Percentiles rank a stretch among this genome's conserved stretches.
Evolutionary conservation across 2,797 vertebrate species (phyloP).

Genomic region (Melanotaenia boesemani): DNA sequence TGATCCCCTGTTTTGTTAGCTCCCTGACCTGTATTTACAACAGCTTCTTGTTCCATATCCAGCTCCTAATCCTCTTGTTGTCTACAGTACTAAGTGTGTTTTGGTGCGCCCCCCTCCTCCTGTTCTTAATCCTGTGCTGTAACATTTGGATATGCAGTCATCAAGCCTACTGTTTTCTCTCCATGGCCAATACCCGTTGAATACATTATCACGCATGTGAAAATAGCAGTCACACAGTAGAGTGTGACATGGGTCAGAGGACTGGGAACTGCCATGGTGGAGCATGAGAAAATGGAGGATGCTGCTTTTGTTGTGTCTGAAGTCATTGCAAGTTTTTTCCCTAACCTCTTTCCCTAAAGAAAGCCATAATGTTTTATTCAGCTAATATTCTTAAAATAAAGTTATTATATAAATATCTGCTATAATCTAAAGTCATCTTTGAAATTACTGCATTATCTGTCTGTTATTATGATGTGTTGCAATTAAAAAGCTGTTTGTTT

Average conservation of each 20-base stretch:
- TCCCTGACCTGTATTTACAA: slow-evolving; percentile 63
- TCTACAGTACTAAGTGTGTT: slow-evolving; percentile 46
- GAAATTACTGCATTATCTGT: neutral
- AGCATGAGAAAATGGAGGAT: slow-evolving; percentile 31
- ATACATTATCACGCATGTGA: slow-evolving; percentile 42
- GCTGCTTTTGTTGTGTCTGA: neutral
- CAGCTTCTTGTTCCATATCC: slow-evolving; percentile 53
- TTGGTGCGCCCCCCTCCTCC: slow-evolving; percentile 9
- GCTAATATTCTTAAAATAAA: neutral
- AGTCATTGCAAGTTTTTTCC: too few relatives aligned
- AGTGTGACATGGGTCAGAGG: slow-evolving; percentile 51
- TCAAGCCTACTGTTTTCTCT: slow-evolving; percentile 63
- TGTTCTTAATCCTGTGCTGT: slow-evolving; percentile 47
- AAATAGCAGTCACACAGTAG: slow-evolving; percentile 54
- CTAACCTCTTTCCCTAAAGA: neutral
- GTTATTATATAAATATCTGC: neutral
- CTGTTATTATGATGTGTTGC: slow-evolving; percentile 9
- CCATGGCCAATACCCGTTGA: slow-evolving; percentile 53
- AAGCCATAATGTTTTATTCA: neutral
- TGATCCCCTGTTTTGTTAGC: slow-evolving; percentile 50
- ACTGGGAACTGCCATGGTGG: slow-evolving; percentile 21
- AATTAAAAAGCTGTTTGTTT: slow-evolving; percentile 14
- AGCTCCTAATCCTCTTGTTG: slow-evolving; percentile 68
- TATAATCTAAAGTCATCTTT: neutral
- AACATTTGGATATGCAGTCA: slow-evolving; percentile 53